These are phyloP conservation scores for Fukomys damarensis DNA, from an alignment of 2,113 vertebrate species.

Conservation along the genomic window DNA sequence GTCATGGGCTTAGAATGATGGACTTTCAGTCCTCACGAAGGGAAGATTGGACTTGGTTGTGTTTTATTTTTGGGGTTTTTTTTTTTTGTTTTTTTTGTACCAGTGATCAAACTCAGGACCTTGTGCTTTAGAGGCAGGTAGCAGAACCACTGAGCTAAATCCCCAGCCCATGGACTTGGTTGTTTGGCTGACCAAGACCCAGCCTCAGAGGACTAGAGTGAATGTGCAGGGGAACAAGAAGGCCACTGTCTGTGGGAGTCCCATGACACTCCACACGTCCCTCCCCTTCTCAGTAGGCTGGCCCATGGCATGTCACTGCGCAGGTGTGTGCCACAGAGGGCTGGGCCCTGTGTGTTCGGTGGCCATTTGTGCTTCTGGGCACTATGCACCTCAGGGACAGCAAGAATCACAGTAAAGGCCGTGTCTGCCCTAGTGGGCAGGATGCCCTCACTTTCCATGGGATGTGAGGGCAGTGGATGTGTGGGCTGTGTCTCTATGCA, in stretches of 20 bases:
- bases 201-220: not conserved
- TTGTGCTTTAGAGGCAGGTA: no score
- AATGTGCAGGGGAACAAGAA: not conserved
- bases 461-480: no score
- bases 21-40: not conserved
- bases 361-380: not conserved
- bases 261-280: rapidly evolving
- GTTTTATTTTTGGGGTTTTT: no score
- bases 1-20: not conserved
- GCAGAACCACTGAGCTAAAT: no score
- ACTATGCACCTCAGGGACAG: not conserved
- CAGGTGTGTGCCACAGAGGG: not conserved
- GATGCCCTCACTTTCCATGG: not conserved
- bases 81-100: no score
- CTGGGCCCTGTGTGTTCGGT: rapidly evolving
- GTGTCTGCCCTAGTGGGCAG: not conserved
- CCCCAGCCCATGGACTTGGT: not conserved
- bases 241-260: not conserved
- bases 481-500: not conserved
- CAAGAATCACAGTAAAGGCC: not conserved
- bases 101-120: no score
- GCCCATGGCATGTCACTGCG: not conserved
- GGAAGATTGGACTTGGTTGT: not conserved
- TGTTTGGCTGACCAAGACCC: not conserved
- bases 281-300: no score